Evolutionary conservation across 2,797 vertebrate species (phyloP), one percentile per base, ranked within the genome.

Genomic region (Xenentodon cancila): DNA sequence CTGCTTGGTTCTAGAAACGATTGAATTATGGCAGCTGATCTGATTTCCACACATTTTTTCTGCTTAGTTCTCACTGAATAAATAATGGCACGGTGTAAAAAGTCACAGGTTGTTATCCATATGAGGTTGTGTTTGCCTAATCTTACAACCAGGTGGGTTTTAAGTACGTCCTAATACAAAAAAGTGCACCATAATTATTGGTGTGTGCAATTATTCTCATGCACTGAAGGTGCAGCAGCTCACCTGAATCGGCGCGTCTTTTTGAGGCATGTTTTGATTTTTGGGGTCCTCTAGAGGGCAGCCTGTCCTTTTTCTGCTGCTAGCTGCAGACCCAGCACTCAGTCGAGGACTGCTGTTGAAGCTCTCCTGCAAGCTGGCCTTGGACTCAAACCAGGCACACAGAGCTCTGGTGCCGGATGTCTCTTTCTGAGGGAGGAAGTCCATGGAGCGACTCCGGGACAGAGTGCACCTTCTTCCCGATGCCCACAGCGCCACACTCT

Each of bases 331-430:
- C 1, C 3, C 16, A 4, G 11, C 18, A 50, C 71, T 73, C 7
- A 85, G 73, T 5, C 19, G 40, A 3, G 71, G 62, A 68, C 64
- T 80, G 78, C 83, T 90, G 80, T 50, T 42, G 44, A 59, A 60
- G 59, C 53, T 44, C 27, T 79, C 61, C 59, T 77, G 75, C 64
- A 72, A 64, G 2, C 30, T 49, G 32, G 77, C 71, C 71, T 92
- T 93, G 65, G 90, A 89, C 84, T 93, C 93, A 58, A 92, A 94
- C 72, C 93, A 76, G 13, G 77, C 89, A 9, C 89, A 82, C 53
- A 91, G 77, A 44, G 91, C 87, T 53, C 37, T 86, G 73, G 87
- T 92, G 2, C 86, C 84, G 0, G 47, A 47, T 0, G 56, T 7
- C 18, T 88, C 81, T 32, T 3, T 83, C 55, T 80, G 84, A 49